Base-by-base conservation (phyloP, 2,113 vertebrate species). In the Paralichthys olivaceus region DNA sequence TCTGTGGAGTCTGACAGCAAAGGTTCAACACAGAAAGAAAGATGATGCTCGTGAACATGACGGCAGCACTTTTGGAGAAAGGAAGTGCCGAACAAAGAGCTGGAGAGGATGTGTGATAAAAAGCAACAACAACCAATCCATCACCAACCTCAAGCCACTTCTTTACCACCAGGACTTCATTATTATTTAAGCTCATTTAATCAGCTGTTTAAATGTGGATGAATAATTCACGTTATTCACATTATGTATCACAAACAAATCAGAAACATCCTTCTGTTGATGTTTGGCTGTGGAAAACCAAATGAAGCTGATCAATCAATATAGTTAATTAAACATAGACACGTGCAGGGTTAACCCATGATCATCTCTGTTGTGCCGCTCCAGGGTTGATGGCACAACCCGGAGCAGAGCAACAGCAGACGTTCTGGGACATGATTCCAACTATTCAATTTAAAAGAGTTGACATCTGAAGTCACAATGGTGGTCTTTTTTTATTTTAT, bases 311-410 rank as follows among this genome's bases (percentile, higher is more conserved):
- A 70, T 78, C 47, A 28, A 15, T 28, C 11, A 53, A 7, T n/a
- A n/a, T n/a, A 28, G 32, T 53, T 78, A 29, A 64, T 45, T 19
- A 60, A 17, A 59, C 15, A 15, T 28, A 60, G 3, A 2, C 72
- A 73, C 17, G 17, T 83, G 77, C 49, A 40, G 54, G 34, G 56
- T 43, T 5, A 19, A 20, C 65, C 56, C 57, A 69, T 72, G 63
- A 69, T 64, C 23, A 58, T 75, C 60, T 22, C 37, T 43, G 60
- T 40, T 3, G 8, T 9, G 2, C 26, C 28, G 15, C 54, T 4
- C 25, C 26, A 6, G 34, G 22, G 34, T 60, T 61, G 61, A 81
- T 60, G 49, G 25, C 7, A 1, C 51, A 54, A 15, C 14, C 45
- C 8, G 32, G 32, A 9, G 9, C 32, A 34, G 32, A 8, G 32